These are phyloP conservation scores for Chaenogobius annularis DNA, from an alignment of 2,113 vertebrate species.

Conservation along the genomic window DNA sequence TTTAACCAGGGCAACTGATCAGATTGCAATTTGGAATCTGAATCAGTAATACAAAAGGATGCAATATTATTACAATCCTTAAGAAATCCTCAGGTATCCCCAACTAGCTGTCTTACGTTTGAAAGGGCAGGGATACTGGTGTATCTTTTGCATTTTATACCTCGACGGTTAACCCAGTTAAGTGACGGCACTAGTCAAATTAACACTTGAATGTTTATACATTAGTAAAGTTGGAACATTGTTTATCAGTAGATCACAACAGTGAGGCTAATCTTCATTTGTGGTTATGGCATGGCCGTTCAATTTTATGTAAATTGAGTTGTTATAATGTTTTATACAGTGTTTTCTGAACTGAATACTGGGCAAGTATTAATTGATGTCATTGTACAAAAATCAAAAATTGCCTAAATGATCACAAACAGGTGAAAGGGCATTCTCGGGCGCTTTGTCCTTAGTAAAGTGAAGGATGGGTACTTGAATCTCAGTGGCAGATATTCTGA, in stretches of 20 bases:
- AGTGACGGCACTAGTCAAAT: slow-evolving; percentile 36
- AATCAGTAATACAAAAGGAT: slow-evolving; percentile 32
- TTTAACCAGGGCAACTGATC: slow-evolving; percentile 16
- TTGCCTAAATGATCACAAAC: slow-evolving; percentile 35
- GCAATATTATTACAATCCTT: slow-evolving; percentile 70
- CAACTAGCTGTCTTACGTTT: slow-evolving; percentile 47
- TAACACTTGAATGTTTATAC: slow-evolving; percentile 66
- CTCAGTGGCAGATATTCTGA: slow-evolving; percentile 29
- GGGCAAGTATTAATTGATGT: slow-evolving; percentile 42
- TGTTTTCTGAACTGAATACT: slow-evolving; percentile 54
- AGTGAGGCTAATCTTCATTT: slow-evolving; percentile 22
- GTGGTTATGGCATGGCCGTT: slow-evolving; percentile 20
- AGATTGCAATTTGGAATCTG: slow-evolving; percentile 21
- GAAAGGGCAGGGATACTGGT: slow-evolving; percentile 56
- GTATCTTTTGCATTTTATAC: slow-evolving; percentile 52
- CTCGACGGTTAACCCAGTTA: slow-evolving; percentile 34
- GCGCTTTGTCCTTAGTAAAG: slow-evolving; percentile 24
- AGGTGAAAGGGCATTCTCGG: slow-evolving; percentile 49
- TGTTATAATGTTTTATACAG: slow-evolving; percentile 26
- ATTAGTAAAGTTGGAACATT: slow-evolving; percentile 28
- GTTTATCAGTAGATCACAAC: slow-evolving; percentile 27
- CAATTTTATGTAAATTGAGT: slow-evolving; percentile 2
- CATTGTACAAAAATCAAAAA: slow-evolving; percentile 32
- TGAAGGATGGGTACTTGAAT: slow-evolving; percentile 12
- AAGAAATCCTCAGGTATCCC: slow-evolving; percentile 72